Percentiles rank a stretch among this genome's conserved stretches.
Evolutionary conservation across 2,888 invertebrate genomes (phyloP).

Genomic region (Chromoteleia sp.): DNA sequence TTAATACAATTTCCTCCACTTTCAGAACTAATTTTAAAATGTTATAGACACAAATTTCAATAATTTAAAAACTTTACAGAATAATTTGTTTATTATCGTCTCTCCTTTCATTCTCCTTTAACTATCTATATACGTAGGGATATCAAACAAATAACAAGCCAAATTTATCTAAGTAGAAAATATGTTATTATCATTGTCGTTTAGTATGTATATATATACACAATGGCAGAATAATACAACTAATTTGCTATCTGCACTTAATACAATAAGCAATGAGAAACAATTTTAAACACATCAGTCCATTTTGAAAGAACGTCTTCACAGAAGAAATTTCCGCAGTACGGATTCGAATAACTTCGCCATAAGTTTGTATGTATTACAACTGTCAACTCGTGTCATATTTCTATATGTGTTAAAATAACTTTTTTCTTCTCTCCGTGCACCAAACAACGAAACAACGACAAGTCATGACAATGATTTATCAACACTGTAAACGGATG

Average conservation of each 20-base stretch:
- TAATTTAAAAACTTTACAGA: too few relatives aligned
- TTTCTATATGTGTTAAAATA: slow-evolving; percentile 3
- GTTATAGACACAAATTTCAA: too few relatives aligned
- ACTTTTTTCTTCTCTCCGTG: neutral
- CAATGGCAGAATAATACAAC: slow-evolving; percentile 64
- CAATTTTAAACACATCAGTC: slow-evolving; percentile 45
- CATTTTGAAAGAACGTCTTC: slow-evolving; percentile 30
- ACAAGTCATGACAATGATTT: slow-evolving; percentile 7
- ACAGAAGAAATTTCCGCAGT: slow-evolving; percentile 41
- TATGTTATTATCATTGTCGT: slow-evolving; percentile 72
- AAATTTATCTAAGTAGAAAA: slow-evolving; percentile 75
- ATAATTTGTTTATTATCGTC: too few relatives aligned
- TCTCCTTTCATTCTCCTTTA: neutral
- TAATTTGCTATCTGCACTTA: slow-evolving; percentile 54
- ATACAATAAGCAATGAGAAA: slow-evolving; percentile 55
- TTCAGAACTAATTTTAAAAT: too few relatives aligned
- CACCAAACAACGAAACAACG: slow-evolving; percentile 17
- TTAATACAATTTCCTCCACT: too few relatives aligned
- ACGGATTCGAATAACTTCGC: neutral
- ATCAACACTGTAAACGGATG: slow-evolving; percentile 4
- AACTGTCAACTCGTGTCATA: slow-evolving; percentile 26
- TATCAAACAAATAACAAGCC: slow-evolving; percentile 38
- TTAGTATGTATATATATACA: slow-evolving; percentile 76
- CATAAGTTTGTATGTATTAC: slow-evolving; percentile 10
- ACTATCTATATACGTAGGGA: neutral